Percentiles rank a stretch among this genome's conserved stretches.
These are phyloP conservation scores for Stenurella melanura DNA, from an alignment of 2,888 invertebrate species.

Conservation along the genomic window DNA sequence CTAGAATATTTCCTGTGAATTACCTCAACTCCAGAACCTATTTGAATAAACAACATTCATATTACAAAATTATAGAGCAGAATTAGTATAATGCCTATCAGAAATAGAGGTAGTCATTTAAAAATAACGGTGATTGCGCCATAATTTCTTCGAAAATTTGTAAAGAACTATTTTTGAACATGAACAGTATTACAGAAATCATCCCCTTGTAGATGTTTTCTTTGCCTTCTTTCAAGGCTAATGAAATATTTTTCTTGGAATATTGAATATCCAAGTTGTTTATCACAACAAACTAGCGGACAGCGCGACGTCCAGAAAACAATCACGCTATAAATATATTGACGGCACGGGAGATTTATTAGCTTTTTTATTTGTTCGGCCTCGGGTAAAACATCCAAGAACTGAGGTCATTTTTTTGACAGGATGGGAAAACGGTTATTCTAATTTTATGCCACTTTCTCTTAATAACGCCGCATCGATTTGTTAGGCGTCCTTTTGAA, in stretches of 20 bases:
- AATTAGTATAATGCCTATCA: too few species aligned
- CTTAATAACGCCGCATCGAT: not conserved
- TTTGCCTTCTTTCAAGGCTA: not conserved
- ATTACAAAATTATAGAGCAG: too few species aligned
- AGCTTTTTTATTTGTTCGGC: constrained; percentile 46
- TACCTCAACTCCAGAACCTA: too few species aligned
- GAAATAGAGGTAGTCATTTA: too few species aligned
- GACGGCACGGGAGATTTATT: constrained; percentile 46
- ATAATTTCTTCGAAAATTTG: too few species aligned
- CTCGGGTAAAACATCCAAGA: not conserved
- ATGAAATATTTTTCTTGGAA: not conserved
- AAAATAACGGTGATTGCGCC: too few species aligned
- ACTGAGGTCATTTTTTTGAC: not conserved
- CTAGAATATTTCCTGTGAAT: too few species aligned
- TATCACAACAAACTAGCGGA: not conserved
- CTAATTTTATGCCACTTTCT: not conserved
- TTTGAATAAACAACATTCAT: too few species aligned
- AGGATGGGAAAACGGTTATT: not conserved
- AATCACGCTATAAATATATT: constrained; percentile 48
- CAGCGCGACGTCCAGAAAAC: constrained; percentile 38
- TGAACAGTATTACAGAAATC: not conserved
- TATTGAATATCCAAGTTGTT: not conserved
- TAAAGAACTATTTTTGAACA: too few species aligned
- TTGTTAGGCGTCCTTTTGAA: not conserved
- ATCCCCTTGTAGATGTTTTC: not conserved